Evolutionary conservation across 2,113 vertebrate genomes (phyloP).

Genomic region (Zosterops pallidus): DNA sequence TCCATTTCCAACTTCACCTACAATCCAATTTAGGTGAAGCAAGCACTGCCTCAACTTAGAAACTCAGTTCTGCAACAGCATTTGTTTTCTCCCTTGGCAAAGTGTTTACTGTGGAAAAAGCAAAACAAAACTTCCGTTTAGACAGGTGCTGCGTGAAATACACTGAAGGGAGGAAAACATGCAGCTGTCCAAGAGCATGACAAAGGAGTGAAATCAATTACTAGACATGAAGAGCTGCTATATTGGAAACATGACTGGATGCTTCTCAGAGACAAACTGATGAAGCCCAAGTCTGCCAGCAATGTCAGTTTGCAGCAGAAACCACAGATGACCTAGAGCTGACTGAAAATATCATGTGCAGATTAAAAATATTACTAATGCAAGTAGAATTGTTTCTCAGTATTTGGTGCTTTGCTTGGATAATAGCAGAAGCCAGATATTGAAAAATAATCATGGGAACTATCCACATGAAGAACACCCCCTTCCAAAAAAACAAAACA

Average conservation of each 20-base stretch:
- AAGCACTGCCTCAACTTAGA: not conserved
- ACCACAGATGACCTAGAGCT: not conserved
- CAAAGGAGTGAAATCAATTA: too few species aligned
- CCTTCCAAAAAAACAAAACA: too few species aligned
- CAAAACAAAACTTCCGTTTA: not conserved
- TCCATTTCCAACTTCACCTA: not conserved
- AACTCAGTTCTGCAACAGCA: not conserved
- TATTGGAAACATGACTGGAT: too few species aligned
- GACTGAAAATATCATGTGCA: not conserved
- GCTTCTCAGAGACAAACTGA: too few species aligned
- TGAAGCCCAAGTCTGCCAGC: not conserved
- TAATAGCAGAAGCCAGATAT: not conserved
- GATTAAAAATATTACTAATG: not conserved
- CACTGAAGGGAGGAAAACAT: not conserved
- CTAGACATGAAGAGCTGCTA: too few species aligned
- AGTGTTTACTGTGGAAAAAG: not conserved
- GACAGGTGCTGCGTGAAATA: slow-evolving; percentile 1
- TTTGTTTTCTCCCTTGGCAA: not conserved
- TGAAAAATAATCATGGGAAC: not conserved
- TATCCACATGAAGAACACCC: accelerated
- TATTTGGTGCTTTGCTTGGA: not conserved
- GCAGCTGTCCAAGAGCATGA: not conserved
- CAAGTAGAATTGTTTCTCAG: not conserved
- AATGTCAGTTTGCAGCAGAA: not conserved
- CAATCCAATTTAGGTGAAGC: not conserved